phyloP scores from a whole-genome alignment of 2,888 invertebrate species.

The Caradrina clavipalpis region DNA sequence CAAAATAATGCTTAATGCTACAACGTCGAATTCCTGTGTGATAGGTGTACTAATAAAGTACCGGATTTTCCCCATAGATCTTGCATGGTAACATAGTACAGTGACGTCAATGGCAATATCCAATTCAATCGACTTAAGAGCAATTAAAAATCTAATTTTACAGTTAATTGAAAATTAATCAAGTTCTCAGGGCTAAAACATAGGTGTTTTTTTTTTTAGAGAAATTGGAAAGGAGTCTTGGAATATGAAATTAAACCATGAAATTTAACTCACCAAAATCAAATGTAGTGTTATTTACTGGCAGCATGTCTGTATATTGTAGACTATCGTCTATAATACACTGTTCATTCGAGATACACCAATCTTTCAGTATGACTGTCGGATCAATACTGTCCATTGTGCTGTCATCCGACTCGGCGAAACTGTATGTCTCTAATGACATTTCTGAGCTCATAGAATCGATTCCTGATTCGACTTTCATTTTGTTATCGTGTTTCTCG shows the following conservation, averaged over 20 bases:
- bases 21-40: background rate
- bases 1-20: background rate
- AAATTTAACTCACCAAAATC: slow-evolving; percentile 70
- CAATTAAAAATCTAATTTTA: no score
- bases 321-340: slow-evolving; percentile 52
- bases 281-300: slow-evolving; percentile 62
- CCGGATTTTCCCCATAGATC: no score
- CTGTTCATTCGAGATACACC: slow-evolving; percentile 65
- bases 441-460: slow-evolving; percentile 68
- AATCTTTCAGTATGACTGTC: slow-evolving; percentile 68
- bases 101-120: no score
- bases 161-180: no score
- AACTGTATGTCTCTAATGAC: slow-evolving; percentile 59
- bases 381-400: slow-evolving; percentile 75
- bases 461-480: slow-evolving; percentile 60
- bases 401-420: slow-evolving; percentile 69
- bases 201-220: no score
- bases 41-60: background rate
- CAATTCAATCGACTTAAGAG: no score
- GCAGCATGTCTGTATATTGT: slow-evolving; percentile 68
- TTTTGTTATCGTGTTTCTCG: slow-evolving; percentile 51
- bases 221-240: no score
- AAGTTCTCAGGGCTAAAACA: no score
- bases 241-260: no score
- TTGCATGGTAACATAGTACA: no score